Percentiles rank a stretch among this genome's conserved stretches.
phyloP scores from a whole-genome alignment of 2,888 invertebrate species.

The Limnephilus marmoratus region DNA sequence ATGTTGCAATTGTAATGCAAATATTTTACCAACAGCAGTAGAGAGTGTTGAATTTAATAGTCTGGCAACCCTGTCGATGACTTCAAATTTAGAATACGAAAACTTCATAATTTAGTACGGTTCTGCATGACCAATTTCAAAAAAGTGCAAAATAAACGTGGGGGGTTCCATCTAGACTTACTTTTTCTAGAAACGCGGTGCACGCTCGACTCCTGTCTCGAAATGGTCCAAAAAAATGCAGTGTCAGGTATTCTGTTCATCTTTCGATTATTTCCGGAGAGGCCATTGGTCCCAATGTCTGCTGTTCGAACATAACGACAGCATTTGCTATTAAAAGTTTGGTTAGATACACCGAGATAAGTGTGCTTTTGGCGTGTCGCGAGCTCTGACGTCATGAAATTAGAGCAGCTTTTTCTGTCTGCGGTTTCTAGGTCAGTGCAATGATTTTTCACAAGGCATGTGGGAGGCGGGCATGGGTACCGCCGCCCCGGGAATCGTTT shows the following conservation, averaged over 20 bases:
- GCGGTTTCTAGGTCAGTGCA: no score
- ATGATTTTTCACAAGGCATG: no score
- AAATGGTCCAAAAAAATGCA: constrained; percentile 31
- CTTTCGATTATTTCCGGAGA: background rate
- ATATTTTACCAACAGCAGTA: background rate
- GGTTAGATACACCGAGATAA: no score
- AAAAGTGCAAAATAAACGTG: background rate
- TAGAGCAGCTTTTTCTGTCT: no score
- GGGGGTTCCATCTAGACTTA: background rate
- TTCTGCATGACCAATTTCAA: background rate
- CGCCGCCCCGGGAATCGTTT: no score
- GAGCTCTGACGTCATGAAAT: no score
- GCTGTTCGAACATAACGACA: background rate
- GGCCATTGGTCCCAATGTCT: background rate
- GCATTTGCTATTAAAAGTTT: background rate
- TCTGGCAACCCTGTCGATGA: background rate
- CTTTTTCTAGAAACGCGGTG: background rate
- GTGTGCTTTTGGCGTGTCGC: no score
- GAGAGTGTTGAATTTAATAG: background rate
- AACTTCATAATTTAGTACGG: background rate
- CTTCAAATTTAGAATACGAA: background rate
- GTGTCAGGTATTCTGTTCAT: background rate
- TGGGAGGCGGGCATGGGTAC: no score
- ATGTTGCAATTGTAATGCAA: background rate
- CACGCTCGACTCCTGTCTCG: constrained; percentile 17